Evolutionary conservation across 2,113 vertebrate species (phyloP).

Genomic region (Atherinomorus stipes): DNA sequence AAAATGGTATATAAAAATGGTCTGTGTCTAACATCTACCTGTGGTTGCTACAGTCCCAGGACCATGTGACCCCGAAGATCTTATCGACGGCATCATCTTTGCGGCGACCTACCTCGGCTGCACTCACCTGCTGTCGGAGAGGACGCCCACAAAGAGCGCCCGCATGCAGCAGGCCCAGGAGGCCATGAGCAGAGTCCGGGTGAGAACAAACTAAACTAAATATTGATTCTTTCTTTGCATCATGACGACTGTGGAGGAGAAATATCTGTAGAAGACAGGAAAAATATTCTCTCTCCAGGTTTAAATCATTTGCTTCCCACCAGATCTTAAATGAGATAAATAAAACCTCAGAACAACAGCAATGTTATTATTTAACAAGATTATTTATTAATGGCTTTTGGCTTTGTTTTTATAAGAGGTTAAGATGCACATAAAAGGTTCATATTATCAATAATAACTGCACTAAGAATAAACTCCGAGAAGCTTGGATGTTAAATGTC

Average conservation of each 20-base stretch:
- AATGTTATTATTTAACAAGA: too few relatives aligned
- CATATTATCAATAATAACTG: background rate
- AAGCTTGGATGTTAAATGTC: background rate
- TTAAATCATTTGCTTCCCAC: too few relatives aligned
- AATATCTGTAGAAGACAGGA: too few relatives aligned
- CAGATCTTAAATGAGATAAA: too few relatives aligned
- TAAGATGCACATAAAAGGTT: background rate
- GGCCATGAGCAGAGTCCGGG: conserved; percentile 95
- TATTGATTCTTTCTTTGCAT: background rate
- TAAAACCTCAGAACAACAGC: too few relatives aligned
- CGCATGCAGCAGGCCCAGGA: conserved; percentile 99
- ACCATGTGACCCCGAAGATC: conserved; percentile 96
- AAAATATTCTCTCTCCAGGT: too few relatives aligned
- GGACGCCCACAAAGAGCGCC: conserved; percentile 94
- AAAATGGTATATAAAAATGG: too few relatives aligned
- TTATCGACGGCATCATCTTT: conserved; percentile 98
- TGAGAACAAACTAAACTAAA: conserved; percentile 63
- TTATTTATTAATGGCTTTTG: too few relatives aligned
- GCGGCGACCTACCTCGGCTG: conserved; percentile 97
- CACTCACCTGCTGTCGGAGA: conserved; percentile 96
- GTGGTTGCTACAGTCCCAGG: conserved; percentile 88
- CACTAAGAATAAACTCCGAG: background rate
- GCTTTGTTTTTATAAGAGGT: background rate
- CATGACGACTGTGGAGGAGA: background rate
- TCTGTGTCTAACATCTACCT: conserved; percentile 9